Evolutionary conservation across 2,888 invertebrate species (phyloP).

Genomic region (Synergus laeviventris): DNA sequence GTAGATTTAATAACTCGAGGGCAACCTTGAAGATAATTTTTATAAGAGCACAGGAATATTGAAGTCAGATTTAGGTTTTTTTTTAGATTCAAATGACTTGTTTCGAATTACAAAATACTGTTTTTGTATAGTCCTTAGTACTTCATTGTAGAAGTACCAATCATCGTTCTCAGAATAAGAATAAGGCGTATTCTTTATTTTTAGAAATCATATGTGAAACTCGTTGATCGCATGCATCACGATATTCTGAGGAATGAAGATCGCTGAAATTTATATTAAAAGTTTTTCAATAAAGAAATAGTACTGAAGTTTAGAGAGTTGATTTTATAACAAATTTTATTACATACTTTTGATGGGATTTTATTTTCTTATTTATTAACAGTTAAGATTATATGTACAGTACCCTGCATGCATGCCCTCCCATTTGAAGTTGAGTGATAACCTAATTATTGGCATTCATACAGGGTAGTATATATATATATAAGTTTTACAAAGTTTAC

Average conservation of each 20-base stretch:
- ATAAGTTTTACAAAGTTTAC: no score
- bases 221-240: neutral
- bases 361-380: no score
- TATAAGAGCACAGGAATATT: neutral
- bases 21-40: neutral
- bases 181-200: neutral
- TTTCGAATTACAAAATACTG: slow-evolving; percentile 1
- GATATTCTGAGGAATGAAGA: neutral
- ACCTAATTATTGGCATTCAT: no score
- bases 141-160: neutral
- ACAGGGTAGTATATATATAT: no score
- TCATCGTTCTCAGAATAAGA: neutral
- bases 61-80: neutral
- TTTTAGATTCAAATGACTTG: slow-evolving; percentile 1
- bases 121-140: neutral
- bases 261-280: neutral
- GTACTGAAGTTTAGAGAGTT: neutral
- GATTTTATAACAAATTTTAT: neutral
- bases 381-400: no score
- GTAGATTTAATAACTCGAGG: neutral
- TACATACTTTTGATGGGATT: neutral
- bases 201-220: neutral
- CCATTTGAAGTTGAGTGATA: no score
- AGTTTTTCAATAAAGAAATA: slow-evolving; percentile 16
- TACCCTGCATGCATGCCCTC: no score